Conservation (phyloP, 2,888 invertebrate genomes). For the Alloscopus bannaensis region DNA sequence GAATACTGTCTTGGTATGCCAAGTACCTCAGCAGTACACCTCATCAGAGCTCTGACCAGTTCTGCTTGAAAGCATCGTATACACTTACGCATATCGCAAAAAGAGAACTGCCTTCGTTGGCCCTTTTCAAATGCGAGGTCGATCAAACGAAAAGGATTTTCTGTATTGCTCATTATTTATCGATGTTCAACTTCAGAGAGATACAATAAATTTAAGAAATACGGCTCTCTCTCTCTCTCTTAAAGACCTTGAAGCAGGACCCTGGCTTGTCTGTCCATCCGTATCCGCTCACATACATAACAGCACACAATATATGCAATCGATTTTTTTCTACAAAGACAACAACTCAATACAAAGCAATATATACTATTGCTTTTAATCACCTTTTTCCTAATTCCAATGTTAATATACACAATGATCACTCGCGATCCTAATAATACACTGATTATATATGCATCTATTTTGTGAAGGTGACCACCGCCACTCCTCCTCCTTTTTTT, state of each 20-base stretch:
- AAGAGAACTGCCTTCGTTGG: too few relatives aligned
- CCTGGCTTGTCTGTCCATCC: constrained; percentile 64
- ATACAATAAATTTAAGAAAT: too few relatives aligned
- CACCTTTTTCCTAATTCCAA: neutral
- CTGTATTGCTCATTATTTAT: neutral
- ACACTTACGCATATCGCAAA: constrained; percentile 9
- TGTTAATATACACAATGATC: neutral
- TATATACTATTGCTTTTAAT: neutral
- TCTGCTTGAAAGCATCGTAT: constrained; percentile 23
- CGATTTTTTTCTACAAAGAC: too few relatives aligned
- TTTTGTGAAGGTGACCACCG: constrained; percentile 12
- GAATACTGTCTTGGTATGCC: neutral
- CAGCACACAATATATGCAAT: constrained; percentile 4
- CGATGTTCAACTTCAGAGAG: too few relatives aligned
- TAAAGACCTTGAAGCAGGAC: constrained; percentile 50
- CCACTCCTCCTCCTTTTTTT: constrained; percentile 16
- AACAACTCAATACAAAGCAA: too few relatives aligned
- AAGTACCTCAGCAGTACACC: constrained; percentile 18
- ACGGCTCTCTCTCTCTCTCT: too few relatives aligned
- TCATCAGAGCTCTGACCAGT: constrained; percentile 36
- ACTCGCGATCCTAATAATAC: neutral
- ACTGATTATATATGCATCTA: neutral
- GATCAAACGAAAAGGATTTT: neutral
- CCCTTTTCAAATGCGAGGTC: constrained; percentile 38
- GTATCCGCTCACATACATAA: constrained; percentile 51